Evolutionary conservation across 2,888 invertebrate species (phyloP).

Genomic region (Spilarctia lutea): DNA sequence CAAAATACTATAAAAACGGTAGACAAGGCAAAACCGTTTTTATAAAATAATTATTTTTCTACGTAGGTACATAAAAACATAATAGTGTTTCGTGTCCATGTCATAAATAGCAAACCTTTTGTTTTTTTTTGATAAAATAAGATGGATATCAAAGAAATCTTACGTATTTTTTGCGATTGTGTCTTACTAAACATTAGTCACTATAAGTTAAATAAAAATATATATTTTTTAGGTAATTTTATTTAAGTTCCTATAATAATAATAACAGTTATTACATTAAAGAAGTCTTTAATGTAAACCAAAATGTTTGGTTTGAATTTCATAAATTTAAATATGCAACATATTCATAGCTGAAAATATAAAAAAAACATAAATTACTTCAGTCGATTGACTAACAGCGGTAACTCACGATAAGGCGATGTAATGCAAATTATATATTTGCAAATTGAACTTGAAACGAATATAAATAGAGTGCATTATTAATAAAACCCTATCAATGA

Average conservation of each 20-base stretch:
- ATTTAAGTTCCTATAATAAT: background rate
- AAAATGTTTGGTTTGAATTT: background rate
- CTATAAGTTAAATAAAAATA: background rate
- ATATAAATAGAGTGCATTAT: constrained; percentile 33
- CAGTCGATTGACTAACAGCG: constrained; percentile 13
- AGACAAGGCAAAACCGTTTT: background rate
- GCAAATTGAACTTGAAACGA: constrained; percentile 32
- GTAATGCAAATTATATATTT: constrained; percentile 6
- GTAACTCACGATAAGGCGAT: constrained; percentile 15
- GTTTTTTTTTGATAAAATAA: background rate
- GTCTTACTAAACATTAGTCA: background rate
- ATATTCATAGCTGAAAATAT: background rate
- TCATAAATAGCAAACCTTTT: background rate
- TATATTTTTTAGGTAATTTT: background rate
- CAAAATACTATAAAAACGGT: background rate
- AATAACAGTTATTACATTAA: background rate
- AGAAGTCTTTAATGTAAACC: background rate
- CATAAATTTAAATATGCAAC: background rate
- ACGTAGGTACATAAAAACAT: background rate
- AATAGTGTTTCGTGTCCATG: background rate
- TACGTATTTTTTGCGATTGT: background rate
- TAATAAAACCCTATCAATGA: constrained; percentile 24
- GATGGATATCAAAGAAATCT: background rate
- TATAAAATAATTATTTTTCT: background rate
- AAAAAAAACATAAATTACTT: background rate